Conservation (phyloP, 64 coral and sea anemone species). For the Stichodactyla helianthus region DNA sequence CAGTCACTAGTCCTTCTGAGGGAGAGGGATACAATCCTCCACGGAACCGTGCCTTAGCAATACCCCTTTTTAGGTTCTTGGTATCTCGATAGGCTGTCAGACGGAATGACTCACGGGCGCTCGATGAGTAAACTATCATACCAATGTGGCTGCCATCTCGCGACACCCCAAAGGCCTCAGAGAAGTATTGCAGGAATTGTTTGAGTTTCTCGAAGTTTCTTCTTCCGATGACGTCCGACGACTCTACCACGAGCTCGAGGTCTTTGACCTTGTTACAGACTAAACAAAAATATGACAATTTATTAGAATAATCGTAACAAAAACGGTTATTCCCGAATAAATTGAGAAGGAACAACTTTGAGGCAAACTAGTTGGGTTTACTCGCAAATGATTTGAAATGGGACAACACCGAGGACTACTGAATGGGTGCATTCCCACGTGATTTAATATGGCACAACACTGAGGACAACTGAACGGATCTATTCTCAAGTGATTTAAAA, state of each 20-base stretch:
- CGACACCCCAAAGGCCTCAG: conserved; percentile 26
- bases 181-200: conserved; percentile 35
- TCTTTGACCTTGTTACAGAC: conserved; percentile 47
- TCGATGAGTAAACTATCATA: conserved; percentile 29
- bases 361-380: no score
- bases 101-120: not conserved
- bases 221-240: conserved; percentile 29
- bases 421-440: no score
- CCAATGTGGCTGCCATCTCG: conserved; percentile 33
- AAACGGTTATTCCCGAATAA: no score
- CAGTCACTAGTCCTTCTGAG: conserved; percentile 1
- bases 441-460: no score
- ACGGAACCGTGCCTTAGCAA: not conserved
- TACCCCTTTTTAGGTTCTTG: not conserved
- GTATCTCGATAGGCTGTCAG: conserved; percentile 32
- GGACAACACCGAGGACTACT: no score
- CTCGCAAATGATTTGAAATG: no score
- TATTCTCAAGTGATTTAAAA: no score
- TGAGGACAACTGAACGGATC: no score
- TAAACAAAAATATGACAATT: not conserved
- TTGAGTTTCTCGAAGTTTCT: conserved; percentile 18
- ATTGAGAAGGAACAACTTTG: no score
- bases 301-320: not conserved
- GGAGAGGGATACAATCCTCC: not conserved
- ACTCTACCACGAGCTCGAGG: conserved; percentile 34